A percentile compares a stretch with the other conserved stretches of the same genome.
Evolutionary conservation across 2,888 invertebrate genomes (phyloP).

Genomic region (Ceratothoa steindachneri): DNA sequence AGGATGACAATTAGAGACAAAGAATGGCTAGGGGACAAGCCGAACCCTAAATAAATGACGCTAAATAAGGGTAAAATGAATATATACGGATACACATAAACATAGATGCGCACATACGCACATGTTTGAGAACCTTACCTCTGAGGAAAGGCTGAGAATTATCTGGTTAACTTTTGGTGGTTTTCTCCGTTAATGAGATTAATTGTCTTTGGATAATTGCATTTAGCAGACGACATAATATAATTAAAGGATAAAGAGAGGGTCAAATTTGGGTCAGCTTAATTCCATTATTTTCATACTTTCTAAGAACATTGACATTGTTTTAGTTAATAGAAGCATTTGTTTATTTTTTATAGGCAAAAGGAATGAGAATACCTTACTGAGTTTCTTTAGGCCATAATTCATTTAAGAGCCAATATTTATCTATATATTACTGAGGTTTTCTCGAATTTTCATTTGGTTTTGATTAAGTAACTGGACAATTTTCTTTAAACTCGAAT

Average conservation of each 20-base stretch:
- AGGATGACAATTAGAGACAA: constrained; percentile 10
- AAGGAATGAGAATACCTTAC: too few relatives aligned
- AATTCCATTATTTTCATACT: neutral
- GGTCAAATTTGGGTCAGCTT: neutral
- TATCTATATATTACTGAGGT: too few relatives aligned
- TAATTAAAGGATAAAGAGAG: neutral
- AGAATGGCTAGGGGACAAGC: constrained; percentile 8
- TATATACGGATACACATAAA: neutral
- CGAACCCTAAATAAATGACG: neutral
- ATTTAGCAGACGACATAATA: neutral
- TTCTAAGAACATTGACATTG: too few relatives aligned
- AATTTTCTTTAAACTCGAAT: too few relatives aligned
- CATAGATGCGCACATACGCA: neutral
- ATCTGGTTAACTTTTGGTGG: neutral
- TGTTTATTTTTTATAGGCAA: too few relatives aligned
- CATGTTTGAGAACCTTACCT: neutral
- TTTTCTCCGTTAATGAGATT: neutral
- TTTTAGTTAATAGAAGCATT: too few relatives aligned
- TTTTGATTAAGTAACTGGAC: too few relatives aligned
- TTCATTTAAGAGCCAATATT: too few relatives aligned
- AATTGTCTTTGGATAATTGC: neutral
- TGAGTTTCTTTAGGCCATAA: too few relatives aligned
- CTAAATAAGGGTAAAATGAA: neutral
- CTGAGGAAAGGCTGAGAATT: neutral
- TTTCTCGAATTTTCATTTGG: too few relatives aligned